Evolutionary conservation across 2,888 invertebrate species (phyloP), one percentile per base, ranked within the genome.

Genomic region (Peribatodes rhomboidaria): DNA sequence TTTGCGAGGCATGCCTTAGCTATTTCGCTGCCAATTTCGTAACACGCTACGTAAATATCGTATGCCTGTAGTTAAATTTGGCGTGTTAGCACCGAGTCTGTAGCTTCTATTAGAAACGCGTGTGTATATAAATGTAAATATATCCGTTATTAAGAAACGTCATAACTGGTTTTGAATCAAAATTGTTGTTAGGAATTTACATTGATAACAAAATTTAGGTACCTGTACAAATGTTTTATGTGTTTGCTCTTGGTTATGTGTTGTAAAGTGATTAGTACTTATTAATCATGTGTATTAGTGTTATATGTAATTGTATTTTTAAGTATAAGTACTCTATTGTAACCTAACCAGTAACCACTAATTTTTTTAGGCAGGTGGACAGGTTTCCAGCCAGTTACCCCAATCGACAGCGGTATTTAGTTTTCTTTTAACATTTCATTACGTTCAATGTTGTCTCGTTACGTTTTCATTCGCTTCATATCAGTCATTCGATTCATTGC

Each of bases 291-390:
- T 46, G 18, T 42, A 22, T 46, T 11, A 46, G 22, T 22, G 20
- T 46, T 46, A 46, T n/a, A n/a, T n/a, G 20, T 37, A 50, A 50
- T 50, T 14, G 31, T 41, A 11, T 35, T 18, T 14, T 37, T 9
- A 16, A 57, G 18, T 61, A 31, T 68, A 27, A 27, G 27, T 27
- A 27, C 27, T 27, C 65, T 63, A 61, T 57, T 52, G 41, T 70
- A 59, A 59, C 67, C 69, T 83, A 83, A 84, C 76, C n/a, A 80
- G 80, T 82, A 85, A 87, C 76, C n/a, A 80, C 80, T 82, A 85
- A 87, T 87, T 90, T 84, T 90, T 80, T 89, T 90, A 91, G 92
- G 88, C 81, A 76, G 77, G 71, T 89, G 92, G 90, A 79, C 90
- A 77, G 92, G 89, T 67, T 90, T 91, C 83, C 85, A 78, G 73